Conservation (phyloP, 2,797 vertebrate species). For the Chelon auratus region DNA sequence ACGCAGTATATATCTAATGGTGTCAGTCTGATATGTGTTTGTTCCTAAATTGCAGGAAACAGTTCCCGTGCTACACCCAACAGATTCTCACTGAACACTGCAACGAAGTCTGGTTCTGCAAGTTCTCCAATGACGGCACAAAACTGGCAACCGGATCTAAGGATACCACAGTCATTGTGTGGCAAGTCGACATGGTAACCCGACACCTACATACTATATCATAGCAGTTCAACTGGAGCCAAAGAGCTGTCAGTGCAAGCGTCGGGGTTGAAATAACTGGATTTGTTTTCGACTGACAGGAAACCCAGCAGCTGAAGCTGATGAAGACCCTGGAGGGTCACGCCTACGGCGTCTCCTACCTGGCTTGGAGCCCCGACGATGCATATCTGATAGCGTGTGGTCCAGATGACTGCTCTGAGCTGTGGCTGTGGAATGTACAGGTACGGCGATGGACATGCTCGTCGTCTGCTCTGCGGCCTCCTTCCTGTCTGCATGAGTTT, state of each 20-base stretch:
- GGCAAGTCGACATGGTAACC: constrained; percentile 95
- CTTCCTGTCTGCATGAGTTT: too few species aligned
- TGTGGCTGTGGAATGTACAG: constrained; percentile 98
- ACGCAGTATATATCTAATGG: neutral
- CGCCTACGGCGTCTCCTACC: constrained; percentile 95
- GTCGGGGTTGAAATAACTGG: neutral
- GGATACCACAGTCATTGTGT: constrained; percentile 97
- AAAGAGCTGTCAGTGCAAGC: neutral
- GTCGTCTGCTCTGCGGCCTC: neutral
- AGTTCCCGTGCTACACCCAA: constrained; percentile 97
- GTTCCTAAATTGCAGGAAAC: constrained; percentile 86
- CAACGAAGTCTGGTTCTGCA: constrained; percentile 99
- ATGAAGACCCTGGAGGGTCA: constrained; percentile 97
- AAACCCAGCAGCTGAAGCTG: constrained; percentile 93
- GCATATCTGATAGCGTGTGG: constrained; percentile 95
- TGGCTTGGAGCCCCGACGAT: constrained; percentile 98
- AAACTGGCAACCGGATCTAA: constrained; percentile 98
- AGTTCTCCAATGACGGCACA: constrained; percentile 97
- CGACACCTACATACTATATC: neutral
- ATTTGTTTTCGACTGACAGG: constrained; percentile 77
- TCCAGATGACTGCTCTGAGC: constrained; percentile 97
- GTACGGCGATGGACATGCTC: constrained; percentile 68
- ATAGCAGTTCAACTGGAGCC: neutral
- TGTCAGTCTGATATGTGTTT: neutral
- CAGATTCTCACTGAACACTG: constrained; percentile 98